Base-by-base conservation (phyloP, 1,140 invertebrate species). In the Aporrectodea caliginosa region DNA sequence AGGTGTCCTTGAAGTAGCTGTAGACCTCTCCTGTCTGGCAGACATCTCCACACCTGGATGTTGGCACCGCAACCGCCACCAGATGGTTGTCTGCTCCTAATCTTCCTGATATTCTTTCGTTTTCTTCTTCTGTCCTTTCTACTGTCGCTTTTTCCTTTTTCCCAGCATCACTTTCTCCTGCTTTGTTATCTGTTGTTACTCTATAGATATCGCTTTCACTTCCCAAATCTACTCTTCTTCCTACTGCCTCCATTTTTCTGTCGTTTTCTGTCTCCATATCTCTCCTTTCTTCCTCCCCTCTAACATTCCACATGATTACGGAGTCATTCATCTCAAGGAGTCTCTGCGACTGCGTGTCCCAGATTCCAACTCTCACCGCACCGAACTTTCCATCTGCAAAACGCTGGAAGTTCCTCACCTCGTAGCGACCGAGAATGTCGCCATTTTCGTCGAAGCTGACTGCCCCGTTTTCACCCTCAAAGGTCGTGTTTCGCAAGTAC, bases 401-500 rank as follows among this genome's bases (percentile, higher is more conserved):
- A 6, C 34, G 78, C 78, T 70, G 71, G 71, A 74, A 74, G 73
- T 79, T 79, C 6, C 35, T 35, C 14, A n/a, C 12, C 34, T 31
- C 33, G 29, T 33, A 31, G 1, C 58, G 12, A 0, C 84, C 83
- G 30, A 82, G 75, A 0, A 83, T 79, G 80, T 85, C 84, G 0
- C 85, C 85, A 58, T 83, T 81, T 34, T 82, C 69, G 77, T 85
- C 84, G 75, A 85, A 85, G 6, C 80, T 43, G 32, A 85, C 80
- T 16, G 81, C 71, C 0, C 85, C 84, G 35, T 79, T 77, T 16
- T 80, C 78, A 22, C 84, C 84, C 14, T 81, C 69, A 43, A 84
- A 83, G 16, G 76, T 77, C 1, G 82, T 79, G 12, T 77, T 81
- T 69, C 81, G 80, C 14, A 85, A 35, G 72, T 83, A 79, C 14